Base-by-base conservation (phyloP, 2,888 invertebrate genomes). In the Clitarchus hookeri region DNA sequence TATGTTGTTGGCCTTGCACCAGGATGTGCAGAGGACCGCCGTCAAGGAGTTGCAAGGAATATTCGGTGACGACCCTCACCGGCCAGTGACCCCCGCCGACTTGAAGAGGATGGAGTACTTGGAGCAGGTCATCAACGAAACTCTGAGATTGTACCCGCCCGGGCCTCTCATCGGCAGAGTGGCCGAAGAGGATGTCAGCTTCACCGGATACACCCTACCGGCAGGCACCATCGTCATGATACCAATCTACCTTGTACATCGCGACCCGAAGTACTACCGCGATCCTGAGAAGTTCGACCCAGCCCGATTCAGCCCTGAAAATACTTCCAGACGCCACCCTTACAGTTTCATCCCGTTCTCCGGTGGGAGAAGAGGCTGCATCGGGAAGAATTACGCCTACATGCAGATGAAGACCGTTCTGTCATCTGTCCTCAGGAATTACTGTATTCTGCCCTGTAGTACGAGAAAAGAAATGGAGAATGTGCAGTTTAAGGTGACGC, bases 91-190 rank as follows among this genome's bases (percentile, higher is more conserved):
- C n/a, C 1, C 65, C 2, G 65, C 65, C 19, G 65, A 65, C 65
- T 19, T 65, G 8, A 16, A 65, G n/a, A 11, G 65, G 65, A 65
- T 65, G n/a, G n/a, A 8, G 23, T 65, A 65, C 65, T 19, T 65
- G 65, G 65, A 65, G 65, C 19, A n/a, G 65, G 65, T 65, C 65
- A 65, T 65, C 65, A 65, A n/a, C 65, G 65, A 65, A 19, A 65
- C 65, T 16, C n/a, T 65, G 65, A 65, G 65, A 23, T 23, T 65
- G 65, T 65, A 65, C 65, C 65, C 65, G 65, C n/a, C n/a, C n/a
- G 65, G 65, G 65, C 65, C 65, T 65, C 19, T 65, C 65, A 65
- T 65, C 65, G 65, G 12, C 65, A 65, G 65, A n/a, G 65, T 3
- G 65, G 8, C 16, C 23, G 65, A 65, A n/a, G n/a, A 65, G 65